Evolutionary conservation across 2,888 invertebrate species (phyloP), one percentile per base, ranked within the genome.

Genomic region (Harpagoxenus sublaevis): DNA sequence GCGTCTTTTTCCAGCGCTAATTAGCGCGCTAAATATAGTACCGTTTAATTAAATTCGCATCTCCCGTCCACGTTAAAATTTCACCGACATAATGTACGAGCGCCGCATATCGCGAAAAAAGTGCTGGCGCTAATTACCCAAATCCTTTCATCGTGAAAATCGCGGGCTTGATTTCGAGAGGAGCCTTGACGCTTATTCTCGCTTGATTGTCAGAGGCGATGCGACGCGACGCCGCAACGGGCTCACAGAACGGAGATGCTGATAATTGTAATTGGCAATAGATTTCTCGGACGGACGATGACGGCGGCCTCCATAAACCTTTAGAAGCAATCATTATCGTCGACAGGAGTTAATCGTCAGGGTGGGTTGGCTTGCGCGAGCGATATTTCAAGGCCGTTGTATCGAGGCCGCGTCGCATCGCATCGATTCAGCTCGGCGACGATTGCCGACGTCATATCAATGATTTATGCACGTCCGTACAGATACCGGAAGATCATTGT

Each of bases 401-500:
- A 42, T 75, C 75, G 74, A 31, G 75, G 55, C 55, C 74, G 23
- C 71, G 18, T 60, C 45, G 28, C 23, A 18, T 65, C 28, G 66
- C 18, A 39, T 60, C 60, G 35, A 45, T 18, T 45, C 18, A 28
- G 35, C 45, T 48, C 55, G 86, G 68, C 79, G 84, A 86, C 79
- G 86, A 86, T 86, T 83, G 73, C 79, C 57, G 70, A 81, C 68
- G 68, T 74, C 65, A 81, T 81, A 84, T 84, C 73, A 70, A 53
- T 84, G 86, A 86, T 86, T 83, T 84, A 86, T 74, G 74, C 51
- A 57, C 71, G 84, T 85, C 62, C 74, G 74, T 39, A 87, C 42
- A 75, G 79, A 87, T 83, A 83, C 82, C 85, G 88, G 88, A 88
- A 84, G 87, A 87, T 87, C 85, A 88, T 88, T 88, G 88, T 88